Conservation (phyloP, 2,888 invertebrate species). For the Noctua janthe region DNA sequence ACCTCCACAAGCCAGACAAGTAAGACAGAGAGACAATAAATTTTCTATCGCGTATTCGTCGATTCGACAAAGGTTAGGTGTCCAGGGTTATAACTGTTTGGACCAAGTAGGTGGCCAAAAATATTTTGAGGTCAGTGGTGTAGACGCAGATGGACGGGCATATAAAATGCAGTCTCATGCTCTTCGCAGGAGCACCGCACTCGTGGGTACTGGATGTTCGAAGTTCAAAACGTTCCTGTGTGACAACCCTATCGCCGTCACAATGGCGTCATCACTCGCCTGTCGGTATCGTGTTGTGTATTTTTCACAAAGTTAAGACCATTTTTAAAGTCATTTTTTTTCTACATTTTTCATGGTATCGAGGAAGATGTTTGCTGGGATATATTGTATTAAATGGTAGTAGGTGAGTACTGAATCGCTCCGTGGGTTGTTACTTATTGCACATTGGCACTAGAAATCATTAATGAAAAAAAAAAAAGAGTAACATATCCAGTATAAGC, state of each 20-base stretch:
- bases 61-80: no score
- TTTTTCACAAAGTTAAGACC: constrained; percentile 33
- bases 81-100: no score
- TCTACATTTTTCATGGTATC: constrained; percentile 12
- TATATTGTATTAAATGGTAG: background rate
- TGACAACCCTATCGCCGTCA: constrained; percentile 51
- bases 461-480: background rate
- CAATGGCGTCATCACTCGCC: constrained; percentile 55
- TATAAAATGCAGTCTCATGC: background rate
- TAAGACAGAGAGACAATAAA: no score
- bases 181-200: background rate
- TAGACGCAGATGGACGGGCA: background rate
- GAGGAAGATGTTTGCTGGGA: background rate
- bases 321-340: constrained; percentile 9
- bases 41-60: no score
- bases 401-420: background rate
- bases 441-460: background rate
- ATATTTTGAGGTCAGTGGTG: no score
- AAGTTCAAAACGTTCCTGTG: background rate
- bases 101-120: no score
- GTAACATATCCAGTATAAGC: background rate
- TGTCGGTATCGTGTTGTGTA: constrained; percentile 45
- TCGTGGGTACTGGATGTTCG: background rate
- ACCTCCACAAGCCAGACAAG: no score
- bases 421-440: background rate